Evolutionary conservation across 1,140 invertebrate genomes (phyloP), one percentile per base, ranked within the genome.

Genomic region (Penaeus indicus): DNA sequence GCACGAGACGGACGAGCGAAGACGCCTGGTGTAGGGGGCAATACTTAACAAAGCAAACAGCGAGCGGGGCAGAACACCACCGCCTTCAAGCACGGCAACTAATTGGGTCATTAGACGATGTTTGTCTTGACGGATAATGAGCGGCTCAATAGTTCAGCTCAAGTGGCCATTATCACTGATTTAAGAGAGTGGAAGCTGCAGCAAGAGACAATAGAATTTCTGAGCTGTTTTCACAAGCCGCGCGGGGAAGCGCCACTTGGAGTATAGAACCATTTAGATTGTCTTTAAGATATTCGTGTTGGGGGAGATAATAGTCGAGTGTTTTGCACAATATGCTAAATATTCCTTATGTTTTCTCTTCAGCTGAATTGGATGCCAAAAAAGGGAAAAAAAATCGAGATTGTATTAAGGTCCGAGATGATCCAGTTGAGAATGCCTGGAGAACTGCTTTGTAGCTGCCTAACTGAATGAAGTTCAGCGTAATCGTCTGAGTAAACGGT

Each of bases 91-190:
- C 86, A 84, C 47, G 69, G 67, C 81, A 79, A 79, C 81, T 88
- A 88, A 88, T 88, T 88, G 86, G 81, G 79, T 84, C 86, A 88
- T 88, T 88, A 78, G 81, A 77, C 60, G 47, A 42, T 88, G 86
- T 88, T 88, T 88, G 86, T 88, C 86, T 83, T 88, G 80, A 88
- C 80, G 86, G 81, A 88, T 88, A 88, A 88, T 84, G 86, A 84
- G 86, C 64, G 81, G 72, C 81, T 84, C 86, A 83, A 88, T 88
- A 88, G 86, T 88, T 88, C 86, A 88, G 81, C 64, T 63, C 82
- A 84, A 88, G 86, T 88, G 86, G 86, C 86, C 86, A 88, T 88
- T 88, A 88, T 78, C 86, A 63, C 69, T 88, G 86, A 88, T 88
- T 88, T 88, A 88, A 78, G 86, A 64, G 72, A 77, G 80, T 77